A percentile compares a stretch with the other conserved stretches of the same genome.
Conservation (phyloP, 2,113 vertebrate genomes). For the Chaetodon auriga region DNA sequence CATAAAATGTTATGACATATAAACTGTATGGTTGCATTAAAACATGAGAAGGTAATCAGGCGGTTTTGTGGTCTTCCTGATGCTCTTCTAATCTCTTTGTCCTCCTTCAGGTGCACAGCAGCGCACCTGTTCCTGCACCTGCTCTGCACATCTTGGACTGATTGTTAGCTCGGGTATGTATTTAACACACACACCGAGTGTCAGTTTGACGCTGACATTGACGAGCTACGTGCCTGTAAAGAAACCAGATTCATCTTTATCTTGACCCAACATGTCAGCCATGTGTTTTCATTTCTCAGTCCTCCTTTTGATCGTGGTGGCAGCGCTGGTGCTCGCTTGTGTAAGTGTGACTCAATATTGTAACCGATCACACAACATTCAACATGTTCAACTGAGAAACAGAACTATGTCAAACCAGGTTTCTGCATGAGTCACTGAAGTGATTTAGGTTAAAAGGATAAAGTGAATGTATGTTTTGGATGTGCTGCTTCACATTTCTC, state of each 20-base stretch:
- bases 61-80: background rate
- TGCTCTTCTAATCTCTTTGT: background rate
- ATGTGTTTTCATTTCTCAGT: background rate
- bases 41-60: too few species aligned
- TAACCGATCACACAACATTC: background rate
- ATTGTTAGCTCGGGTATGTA: fast-evolving
- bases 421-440: background rate
- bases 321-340: fast-evolving
- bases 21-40: too few species aligned
- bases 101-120: background rate
- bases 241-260: too few species aligned
- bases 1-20: too few species aligned
- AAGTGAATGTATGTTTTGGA: background rate
- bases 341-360: slow-evolving; percentile 11
- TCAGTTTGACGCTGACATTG: background rate
- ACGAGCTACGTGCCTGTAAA: background rate
- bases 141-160: fast-evolving
- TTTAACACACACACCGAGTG: background rate
- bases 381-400: background rate
- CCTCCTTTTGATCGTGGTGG: fast-evolving
- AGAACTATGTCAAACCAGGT: background rate
- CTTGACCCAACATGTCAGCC: background rate
- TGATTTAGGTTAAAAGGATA: background rate
- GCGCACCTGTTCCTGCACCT: fast-evolving
- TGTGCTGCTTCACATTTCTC: background rate